Conservation (phyloP, 2,888 invertebrate genomes). For the Mesorhabditis sp. region DNA sequence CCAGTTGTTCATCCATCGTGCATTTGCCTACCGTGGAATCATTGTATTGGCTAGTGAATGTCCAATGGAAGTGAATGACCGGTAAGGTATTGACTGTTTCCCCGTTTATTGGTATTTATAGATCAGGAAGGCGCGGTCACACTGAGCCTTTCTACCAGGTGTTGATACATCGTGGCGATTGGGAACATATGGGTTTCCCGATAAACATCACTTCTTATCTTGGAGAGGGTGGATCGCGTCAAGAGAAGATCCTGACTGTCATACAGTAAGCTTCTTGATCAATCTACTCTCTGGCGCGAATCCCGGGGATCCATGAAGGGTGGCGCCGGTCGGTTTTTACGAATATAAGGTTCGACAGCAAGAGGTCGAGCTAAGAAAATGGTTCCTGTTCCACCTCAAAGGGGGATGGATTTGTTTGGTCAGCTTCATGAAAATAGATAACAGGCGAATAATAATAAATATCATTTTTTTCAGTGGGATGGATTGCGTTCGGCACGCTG, state of each 20-base stretch:
- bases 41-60: slow-evolving; percentile 95
- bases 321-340: slow-evolving; percentile 10
- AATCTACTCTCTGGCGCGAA: too few species aligned
- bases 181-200: slow-evolving; percentile 91
- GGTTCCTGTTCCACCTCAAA: too few species aligned
- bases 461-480: slow-evolving; percentile 67
- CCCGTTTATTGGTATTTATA: slow-evolving; percentile 12
- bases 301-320: slow-evolving; percentile 16
- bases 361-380: slow-evolving; percentile 8
- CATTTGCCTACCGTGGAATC: slow-evolving; percentile 95
- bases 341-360: slow-evolving; percentile 10
- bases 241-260: slow-evolving; percentile 6
- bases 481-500: slow-evolving; percentile 96
- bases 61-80: slow-evolving; percentile 75
- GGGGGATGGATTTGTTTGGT: too few species aligned
- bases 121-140: slow-evolving; percentile 8
- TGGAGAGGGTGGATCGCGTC: slow-evolving; percentile 29
- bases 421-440: too few species aligned
- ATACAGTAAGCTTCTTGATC: background rate
- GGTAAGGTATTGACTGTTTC: slow-evolving; percentile 19
- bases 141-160: slow-evolving; percentile 79
- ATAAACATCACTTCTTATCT: slow-evolving; percentile 52
- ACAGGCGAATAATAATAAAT: background rate
- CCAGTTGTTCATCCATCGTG: slow-evolving; percentile 82
- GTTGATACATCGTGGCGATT: slow-evolving; percentile 91